Evolutionary conservation across 2,888 invertebrate genomes (phyloP).

Genomic region (Eilema depressum): DNA sequence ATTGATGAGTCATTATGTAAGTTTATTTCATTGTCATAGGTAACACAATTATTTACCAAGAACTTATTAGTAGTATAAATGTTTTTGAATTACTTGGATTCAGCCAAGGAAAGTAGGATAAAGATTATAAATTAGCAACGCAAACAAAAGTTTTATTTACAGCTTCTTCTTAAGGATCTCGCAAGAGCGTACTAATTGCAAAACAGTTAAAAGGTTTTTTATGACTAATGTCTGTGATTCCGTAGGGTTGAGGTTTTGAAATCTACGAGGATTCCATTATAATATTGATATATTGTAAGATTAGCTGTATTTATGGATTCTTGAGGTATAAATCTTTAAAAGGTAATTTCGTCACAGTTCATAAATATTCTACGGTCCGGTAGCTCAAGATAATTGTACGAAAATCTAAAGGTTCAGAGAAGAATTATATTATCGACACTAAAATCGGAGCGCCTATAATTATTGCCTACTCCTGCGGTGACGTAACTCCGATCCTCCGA

Average conservation of each 20-base stretch:
- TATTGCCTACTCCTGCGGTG: background rate
- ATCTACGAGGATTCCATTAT: background rate
- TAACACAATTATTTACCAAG: no score
- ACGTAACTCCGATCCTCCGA: no score
- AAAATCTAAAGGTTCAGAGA: conserved; percentile 4
- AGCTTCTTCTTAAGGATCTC: no score
- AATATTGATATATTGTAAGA: background rate
- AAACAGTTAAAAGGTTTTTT: no score
- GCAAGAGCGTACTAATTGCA: no score
- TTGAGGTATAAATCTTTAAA: background rate
- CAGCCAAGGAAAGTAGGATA: no score
- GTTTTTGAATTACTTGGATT: no score
- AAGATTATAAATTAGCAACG: no score
- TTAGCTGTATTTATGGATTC: background rate
- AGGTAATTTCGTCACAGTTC: background rate
- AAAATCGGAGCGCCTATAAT: background rate
- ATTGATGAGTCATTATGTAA: background rate
- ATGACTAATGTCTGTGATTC: background rate
- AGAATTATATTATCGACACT: no score
- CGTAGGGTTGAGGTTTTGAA: background rate
- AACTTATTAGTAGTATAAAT: no score
- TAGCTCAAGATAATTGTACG: background rate
- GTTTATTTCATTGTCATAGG: background rate
- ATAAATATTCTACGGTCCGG: background rate
- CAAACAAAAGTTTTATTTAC: no score